Evolutionary conservation across 2,797 vertebrate species (phyloP).

Genomic region (Myripristis murdjan): DNA sequence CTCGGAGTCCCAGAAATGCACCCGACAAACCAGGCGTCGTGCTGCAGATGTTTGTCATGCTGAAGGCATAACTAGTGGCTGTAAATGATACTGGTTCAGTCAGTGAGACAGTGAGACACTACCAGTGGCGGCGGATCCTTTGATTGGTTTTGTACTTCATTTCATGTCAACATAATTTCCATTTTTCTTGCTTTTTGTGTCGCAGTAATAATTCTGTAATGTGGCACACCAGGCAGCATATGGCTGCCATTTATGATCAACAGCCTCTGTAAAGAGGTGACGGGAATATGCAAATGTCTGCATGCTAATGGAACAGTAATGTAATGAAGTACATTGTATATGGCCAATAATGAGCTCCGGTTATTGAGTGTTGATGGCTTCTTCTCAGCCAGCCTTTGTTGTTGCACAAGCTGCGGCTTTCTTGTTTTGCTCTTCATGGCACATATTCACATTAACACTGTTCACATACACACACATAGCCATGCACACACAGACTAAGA

Average conservation of each 20-base stretch:
- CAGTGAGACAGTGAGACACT: conserved; percentile 24
- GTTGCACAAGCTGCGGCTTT: conserved; percentile 66
- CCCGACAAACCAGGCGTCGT: conserved; percentile 12
- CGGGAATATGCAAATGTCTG: conserved; percentile 81
- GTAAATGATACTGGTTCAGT: conserved; percentile 50
- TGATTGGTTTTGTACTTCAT: conserved; percentile 61
- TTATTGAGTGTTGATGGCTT: conserved; percentile 80
- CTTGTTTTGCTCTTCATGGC: conserved; percentile 55
- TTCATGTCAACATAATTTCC: conserved; percentile 62
- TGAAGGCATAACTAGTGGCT: conserved; percentile 21
- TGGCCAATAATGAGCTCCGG: conserved; percentile 78
- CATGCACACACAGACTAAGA: conserved; percentile 36
- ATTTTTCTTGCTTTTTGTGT: conserved; percentile 71
- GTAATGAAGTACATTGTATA: conserved; percentile 79
- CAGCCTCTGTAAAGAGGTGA: conserved; percentile 72
- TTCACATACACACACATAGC: neutral
- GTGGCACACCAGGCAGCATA: conserved; percentile 74
- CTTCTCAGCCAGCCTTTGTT: conserved; percentile 66
- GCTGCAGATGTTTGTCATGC: conserved; percentile 31
- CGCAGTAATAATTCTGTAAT: conserved; percentile 75
- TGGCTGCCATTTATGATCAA: conserved; percentile 84
- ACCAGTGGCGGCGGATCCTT: conserved; percentile 49
- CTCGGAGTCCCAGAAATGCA: conserved; percentile 32
- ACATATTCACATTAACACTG: conserved; percentile 28
- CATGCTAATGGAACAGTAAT: conserved; percentile 83